Base-by-base conservation (phyloP, 2,113 vertebrate genomes). In the Tyrannus savana region DNA sequence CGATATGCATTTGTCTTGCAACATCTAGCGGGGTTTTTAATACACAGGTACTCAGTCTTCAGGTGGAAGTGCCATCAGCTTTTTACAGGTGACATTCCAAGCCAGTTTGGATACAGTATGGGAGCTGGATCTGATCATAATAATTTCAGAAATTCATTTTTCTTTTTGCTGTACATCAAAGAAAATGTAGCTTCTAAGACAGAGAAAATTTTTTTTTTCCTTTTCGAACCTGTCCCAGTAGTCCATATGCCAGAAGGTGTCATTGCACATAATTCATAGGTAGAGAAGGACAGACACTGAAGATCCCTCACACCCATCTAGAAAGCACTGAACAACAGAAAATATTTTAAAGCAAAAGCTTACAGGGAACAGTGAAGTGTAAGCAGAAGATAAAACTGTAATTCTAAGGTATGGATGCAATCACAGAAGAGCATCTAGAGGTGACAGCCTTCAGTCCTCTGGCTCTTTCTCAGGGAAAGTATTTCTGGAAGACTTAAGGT, bases 251-350 rank as follows among this genome's bases (percentile, higher is more conserved):
- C 47, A 87, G 35, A 87, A 60, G 39, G 5, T 84, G 7, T 3
- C 9, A 23, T 25, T 31, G 8, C 10, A 22, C 16, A 6, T 46
- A 69, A 56, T 49, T 76, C 44, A 42, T 4, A 69, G 13, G 8
- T 58, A 58, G 19, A 24, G 12, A 53, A 41, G 21, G 30, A 11
- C 11, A 82, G 74, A 47, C 6, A 6, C 12, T 46, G 49, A 44
- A 50, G 35, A 35, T 50, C 13, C 9, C 23, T 62, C 1, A 0
- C 7, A 46, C 7, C 6, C 15, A 31, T n/a, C 28, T 47, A 12
- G 19, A 89, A 87, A 64, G 8, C 16, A 19, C 28, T 37, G 10
- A 90, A 42, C 1, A 66, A 21, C 4, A 53, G 31, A 72, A 76
- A 77, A 30, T 31, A 62, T 30, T 80, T 91, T 78, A 4, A 64